A percentile compares a stretch with the other conserved stretches of the same genome.
Evolutionary conservation across 2,888 invertebrate genomes (phyloP).

Genomic region (Rhagophthalmus giganteus): DNA sequence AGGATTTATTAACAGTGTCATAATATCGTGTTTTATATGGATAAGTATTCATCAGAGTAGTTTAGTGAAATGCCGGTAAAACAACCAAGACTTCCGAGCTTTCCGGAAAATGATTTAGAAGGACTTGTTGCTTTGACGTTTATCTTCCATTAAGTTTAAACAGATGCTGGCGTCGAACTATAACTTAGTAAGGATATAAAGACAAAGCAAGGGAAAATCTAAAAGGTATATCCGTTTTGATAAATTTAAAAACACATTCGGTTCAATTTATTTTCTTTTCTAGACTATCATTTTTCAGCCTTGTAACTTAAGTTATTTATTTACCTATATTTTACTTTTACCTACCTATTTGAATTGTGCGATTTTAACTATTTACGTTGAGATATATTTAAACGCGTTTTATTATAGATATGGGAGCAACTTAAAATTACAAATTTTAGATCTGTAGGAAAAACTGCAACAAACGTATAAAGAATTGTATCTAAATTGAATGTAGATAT

Average conservation of each 20-base stretch:
- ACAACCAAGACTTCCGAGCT: constrained; percentile 15
- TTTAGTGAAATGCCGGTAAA: constrained; percentile 16
- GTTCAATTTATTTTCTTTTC: not conserved
- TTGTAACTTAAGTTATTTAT: too few relatives aligned
- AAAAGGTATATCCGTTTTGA: not conserved
- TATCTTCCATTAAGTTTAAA: constrained; percentile 26
- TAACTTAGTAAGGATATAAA: constrained; percentile 19
- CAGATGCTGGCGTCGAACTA: constrained; percentile 21
- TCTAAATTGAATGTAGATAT: not conserved
- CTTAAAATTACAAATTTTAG: too few relatives aligned
- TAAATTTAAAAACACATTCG: not conserved
- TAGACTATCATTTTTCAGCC: not conserved
- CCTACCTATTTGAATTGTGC: too few relatives aligned
- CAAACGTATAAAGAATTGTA: not conserved
- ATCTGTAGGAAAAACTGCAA: too few relatives aligned
- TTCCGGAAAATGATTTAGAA: constrained; percentile 25
- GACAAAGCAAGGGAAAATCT: constrained; percentile 8
- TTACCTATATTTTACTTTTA: too few relatives aligned
- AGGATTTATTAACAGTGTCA: too few relatives aligned
- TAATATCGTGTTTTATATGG: constrained; percentile 12
- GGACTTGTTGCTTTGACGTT: constrained; percentile 28
- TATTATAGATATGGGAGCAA: too few relatives aligned
- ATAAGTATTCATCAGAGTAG: constrained; percentile 15
- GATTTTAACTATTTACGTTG: too few relatives aligned
- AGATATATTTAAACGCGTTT: too few relatives aligned